These are phyloP conservation scores for Tanypteryx hageni DNA, from an alignment of 2,888 invertebrate species.

Conservation along the genomic window DNA sequence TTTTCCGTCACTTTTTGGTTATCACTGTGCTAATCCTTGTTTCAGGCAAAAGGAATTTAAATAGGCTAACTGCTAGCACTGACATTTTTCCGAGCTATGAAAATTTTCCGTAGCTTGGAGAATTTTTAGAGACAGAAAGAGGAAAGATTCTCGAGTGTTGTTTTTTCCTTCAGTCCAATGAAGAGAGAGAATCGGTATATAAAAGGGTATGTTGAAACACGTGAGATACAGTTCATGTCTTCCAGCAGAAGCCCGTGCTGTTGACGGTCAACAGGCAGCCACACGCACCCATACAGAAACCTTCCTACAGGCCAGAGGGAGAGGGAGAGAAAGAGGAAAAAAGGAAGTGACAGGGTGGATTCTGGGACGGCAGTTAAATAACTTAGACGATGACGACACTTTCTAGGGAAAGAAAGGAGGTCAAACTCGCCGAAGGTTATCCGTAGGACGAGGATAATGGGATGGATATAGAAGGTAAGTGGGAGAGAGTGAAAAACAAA, in stretches of 20 bases:
- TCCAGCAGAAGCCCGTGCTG: no score
- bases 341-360: neutral
- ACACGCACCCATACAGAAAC: no score
- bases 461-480: neutral
- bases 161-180: no score
- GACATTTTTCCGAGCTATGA: no score
- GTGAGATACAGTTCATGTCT: neutral
- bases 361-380: neutral
- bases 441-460: neutral
- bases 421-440: neutral
- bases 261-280: no score
- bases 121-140: no score
- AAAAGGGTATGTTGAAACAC: neutral
- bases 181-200: neutral
- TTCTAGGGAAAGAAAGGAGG: neutral
- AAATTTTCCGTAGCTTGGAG: no score
- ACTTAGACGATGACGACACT: neutral
- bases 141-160: no score
- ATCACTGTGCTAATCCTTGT: no score
- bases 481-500: neutral
- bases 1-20: no score
- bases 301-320: neutral
- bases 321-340: neutral
- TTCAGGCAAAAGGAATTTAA: no score
- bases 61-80: no score